phyloP scores from a whole-genome alignment of 1,140 invertebrate species.

The Panagrolaimus sp. region DNA sequence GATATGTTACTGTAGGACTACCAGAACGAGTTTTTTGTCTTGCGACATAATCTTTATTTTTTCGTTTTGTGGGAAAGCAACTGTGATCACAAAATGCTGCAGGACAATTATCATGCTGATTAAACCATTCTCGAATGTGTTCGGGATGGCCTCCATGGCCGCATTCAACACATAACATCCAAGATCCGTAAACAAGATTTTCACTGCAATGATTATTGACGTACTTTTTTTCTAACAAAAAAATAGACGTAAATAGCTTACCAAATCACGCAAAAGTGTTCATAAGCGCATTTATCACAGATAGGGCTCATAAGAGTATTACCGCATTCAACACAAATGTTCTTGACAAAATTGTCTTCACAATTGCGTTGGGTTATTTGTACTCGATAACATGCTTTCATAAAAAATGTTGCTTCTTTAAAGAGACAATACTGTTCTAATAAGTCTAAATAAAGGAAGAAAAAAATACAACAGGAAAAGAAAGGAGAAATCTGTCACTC shows the following conservation, averaged over 20 bases:
- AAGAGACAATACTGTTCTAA: not conserved
- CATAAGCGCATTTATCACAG: not conserved
- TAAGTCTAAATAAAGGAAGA: not conserved
- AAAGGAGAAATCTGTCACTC: not conserved
- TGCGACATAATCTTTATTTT: not conserved
- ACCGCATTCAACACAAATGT: constrained; percentile 4
- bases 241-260: not conserved
- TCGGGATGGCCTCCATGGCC: constrained; percentile 81
- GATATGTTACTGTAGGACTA: not conserved
- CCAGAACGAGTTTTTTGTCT: not conserved
- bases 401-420: constrained; percentile 6
- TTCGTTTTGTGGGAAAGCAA: not conserved
- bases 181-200: not conserved
- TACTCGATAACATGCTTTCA: constrained; percentile 1
- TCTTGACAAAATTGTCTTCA: constrained; percentile 3
- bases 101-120: constrained; percentile 66
- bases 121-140: constrained; percentile 77
- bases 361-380: not conserved
- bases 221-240: not conserved
- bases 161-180: constrained; percentile 68
- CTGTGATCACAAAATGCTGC: constrained; percentile 70
- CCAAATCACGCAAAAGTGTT: not conserved
- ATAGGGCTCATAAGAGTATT: not conserved
- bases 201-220: not conserved
- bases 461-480: not conserved